Evolutionary conservation across 1,140 invertebrate genomes (phyloP), one percentile per base, ranked within the genome.

Genomic region (Antheraea mylitta): DNA sequence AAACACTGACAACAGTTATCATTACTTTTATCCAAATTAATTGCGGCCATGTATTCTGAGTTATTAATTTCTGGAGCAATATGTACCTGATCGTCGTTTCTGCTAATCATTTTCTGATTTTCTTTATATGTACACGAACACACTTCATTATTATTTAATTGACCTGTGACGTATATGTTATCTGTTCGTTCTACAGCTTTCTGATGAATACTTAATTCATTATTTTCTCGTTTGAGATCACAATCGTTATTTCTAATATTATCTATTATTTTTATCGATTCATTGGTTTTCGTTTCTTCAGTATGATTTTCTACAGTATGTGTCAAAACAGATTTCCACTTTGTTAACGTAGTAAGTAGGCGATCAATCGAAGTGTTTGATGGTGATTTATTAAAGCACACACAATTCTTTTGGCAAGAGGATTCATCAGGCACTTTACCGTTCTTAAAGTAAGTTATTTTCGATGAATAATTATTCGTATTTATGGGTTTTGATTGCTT

Each of bases 351-450:
- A 64, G 82, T 76, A 61, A 91, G 75, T 38, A 89, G 68, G 59
- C 78, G 83, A 72, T 91, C 77, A 48, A 91, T 78, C 9, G 89
- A 91, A 16, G 80, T 83, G 64, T 80, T 87, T 58, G 89, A 90
- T 36, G 89, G 87, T 37, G 73, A 65, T 78, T 86, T 87, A 75
- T 91, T 75, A 59, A 90, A 89, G 79, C 89, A 90, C 59, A 68
- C 69, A 69, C 85, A 84, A 16, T 78, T 68, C 53, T 68, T 83
- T 18, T 69, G 68, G 64, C 86, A 89, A 10, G 48, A 22, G 38
- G 10, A 19, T 48, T 36, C 58, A 18, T 30, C 8, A 45, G 42
- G 48, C 22, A 37, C 64, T 69, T 18, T 22, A 64, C 36, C 64
- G 38, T 45, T 13, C 53, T 53, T 60, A 2, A 10, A 61, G 38